Base-by-base conservation (phyloP, 1,140 invertebrate species). In the Adoxophyes honmai region DNA sequence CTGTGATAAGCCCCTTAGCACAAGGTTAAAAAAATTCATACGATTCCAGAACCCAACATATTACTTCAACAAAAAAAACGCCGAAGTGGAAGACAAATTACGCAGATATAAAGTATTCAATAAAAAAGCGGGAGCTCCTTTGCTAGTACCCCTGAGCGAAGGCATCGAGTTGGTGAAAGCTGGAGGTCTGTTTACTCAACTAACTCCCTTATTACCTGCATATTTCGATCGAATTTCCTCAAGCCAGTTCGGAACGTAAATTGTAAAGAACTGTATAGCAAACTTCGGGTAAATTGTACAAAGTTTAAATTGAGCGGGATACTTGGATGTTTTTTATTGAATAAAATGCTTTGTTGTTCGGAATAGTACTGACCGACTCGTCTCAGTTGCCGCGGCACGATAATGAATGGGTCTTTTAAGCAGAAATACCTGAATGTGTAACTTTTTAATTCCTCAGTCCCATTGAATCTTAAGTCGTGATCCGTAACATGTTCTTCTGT, bases 161-260 rank as follows among this genome's bases (percentile, higher is more conserved):
- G 86, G 83, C 5, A 81, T 87, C 4, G 71, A 77, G 21, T 66
- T 86, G 62, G 73, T 87, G 4, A 81, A 76, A 66, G 59, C 62
- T 48, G 84, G 82, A 78, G 78, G 86, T 87, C 58, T 52, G 44
- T 15, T 8, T 42, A 42, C 6, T 28, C 9, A 42, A 42, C 13
- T 3, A 14, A 42, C 15, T 3, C 13, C 9, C 9, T 37, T n/a
- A 37, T 37, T 36, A 36, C 34, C n/a, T 36, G 34, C 8, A 34
- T 36, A 36, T 36, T 36, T 10, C 2, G 8, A 11, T 11, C 34
- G 1, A 10, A 1, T 36, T 36, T 36, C 9, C 1, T 9, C 8
- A 36, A 28, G 21, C 21, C 21, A 2, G 21, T 6, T 6, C 6
- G 2, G 21, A 2, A 2, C 21, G 21, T 28, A 28, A 28, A 28